Base-by-base conservation (phyloP, 2,797 vertebrate genomes). In the Perodicticus potto region DNA sequence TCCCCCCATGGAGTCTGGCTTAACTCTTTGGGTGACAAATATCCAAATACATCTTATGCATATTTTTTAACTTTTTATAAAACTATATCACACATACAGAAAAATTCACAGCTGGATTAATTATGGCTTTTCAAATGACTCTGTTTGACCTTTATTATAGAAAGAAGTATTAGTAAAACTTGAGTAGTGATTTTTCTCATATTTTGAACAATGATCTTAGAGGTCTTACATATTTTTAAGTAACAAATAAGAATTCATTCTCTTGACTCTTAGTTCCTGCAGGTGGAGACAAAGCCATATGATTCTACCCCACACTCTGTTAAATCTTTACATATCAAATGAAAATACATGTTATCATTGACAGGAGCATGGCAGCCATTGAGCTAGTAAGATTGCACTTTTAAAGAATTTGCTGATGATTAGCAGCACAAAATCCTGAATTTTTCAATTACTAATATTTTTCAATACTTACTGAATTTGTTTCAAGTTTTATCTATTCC, bases 221-320 rank as follows among this genome's bases (percentile, higher is more conserved):
- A 83, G 16, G 12, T 3, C 63, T 91, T 81, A 37, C 17, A 5
- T n/a, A 63, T 80, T 91, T 93, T 93, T 45, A 93, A 49, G 32
- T 76, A 88, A 61, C 19, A 70, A 81, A 57, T 78, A 94, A 32
- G 57, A 91, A 84, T 87, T 83, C 34, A 55, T 57, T 93, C 83
- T 87, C 72, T 86, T 94, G 49, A 77, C 83, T 87, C 72, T 89
- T 93, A 57, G 69, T 74, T 97, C 97, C 97, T 97, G 96, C 94
- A 97, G 97, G 96, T 97, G 97, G 97, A 97, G 96, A 97, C 97
- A 97, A 97, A 97, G 97, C 76, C 89, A 2, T 96, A 90, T 73
- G 27, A 61, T 97, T 95, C 83, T 40, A 19, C 65, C 12, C 32
- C n/a, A 4, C 53, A 91, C 53, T 45, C 32, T 59, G 78, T 91